phyloP scores from a whole-genome alignment of 2,113 vertebrate species.

The Sylvietta virens region DNA sequence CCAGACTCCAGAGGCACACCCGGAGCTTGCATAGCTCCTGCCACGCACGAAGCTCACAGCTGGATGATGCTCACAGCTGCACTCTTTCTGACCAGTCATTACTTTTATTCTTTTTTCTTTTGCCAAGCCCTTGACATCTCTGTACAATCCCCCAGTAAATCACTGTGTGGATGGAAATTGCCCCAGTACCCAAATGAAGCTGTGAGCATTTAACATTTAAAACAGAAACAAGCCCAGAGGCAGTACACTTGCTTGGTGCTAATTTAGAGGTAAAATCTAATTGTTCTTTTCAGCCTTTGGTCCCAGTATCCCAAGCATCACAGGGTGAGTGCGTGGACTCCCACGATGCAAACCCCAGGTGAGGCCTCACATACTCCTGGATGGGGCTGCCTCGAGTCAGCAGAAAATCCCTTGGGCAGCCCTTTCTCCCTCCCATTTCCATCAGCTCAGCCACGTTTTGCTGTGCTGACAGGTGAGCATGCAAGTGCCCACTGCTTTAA shows the following conservation, averaged over 20 bases:
- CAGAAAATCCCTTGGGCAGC: neutral
- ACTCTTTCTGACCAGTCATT: neutral
- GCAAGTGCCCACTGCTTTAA: neutral
- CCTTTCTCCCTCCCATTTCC: neutral
- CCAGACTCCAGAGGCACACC: neutral
- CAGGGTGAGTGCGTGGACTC: neutral
- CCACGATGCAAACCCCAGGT: accelerated
- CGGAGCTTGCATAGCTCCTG: neutral
- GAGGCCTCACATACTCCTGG: neutral
- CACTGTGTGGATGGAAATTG: neutral
- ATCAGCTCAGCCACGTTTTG: neutral
- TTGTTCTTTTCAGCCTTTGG: neutral
- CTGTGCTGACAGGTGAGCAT: accelerated
- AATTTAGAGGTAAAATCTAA: neutral
- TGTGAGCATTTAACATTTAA: neutral
- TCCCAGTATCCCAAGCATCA: neutral
- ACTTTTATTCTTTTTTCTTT: neutral
- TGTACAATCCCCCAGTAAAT: neutral
- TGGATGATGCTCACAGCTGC: neutral
- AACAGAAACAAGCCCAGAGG: neutral
- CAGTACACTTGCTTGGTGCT: accelerated
- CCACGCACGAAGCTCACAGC: neutral
- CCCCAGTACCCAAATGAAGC: neutral
- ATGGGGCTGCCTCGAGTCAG: neutral
- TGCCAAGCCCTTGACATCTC: neutral